phyloP scores from a whole-genome alignment of 2,113 vertebrate species.

The Taurulus bubalis region DNA sequence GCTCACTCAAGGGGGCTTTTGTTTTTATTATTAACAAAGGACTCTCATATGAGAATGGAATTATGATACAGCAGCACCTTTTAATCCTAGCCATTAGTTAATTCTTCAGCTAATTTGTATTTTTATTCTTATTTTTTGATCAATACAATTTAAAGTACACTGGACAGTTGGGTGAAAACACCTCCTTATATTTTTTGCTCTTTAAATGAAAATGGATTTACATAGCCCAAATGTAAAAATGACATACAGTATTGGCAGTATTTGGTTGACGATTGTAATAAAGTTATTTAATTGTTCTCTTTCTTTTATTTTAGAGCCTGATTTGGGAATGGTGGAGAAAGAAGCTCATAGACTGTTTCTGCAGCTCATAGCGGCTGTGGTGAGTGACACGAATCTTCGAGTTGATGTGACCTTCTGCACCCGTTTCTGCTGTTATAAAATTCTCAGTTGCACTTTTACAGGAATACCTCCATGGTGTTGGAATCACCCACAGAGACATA shows the following conservation, averaged over 20 bases:
- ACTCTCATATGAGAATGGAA: not conserved
- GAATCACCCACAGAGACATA: constrained; percentile 97
- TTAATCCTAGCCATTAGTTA: not conserved
- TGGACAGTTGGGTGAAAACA: not conserved
- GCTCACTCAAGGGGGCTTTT: not conserved
- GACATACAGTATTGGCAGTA: not conserved
- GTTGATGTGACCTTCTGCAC: not conserved
- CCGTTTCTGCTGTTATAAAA: not conserved
- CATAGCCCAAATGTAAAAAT: not conserved
- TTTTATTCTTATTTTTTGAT: not conserved
- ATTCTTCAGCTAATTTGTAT: not conserved
- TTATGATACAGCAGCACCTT: not conserved
- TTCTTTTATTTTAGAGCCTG: constrained; percentile 85
- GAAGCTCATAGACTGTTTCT: constrained; percentile 95
- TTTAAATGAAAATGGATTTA: not conserved
- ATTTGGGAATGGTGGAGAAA: constrained; percentile 94
- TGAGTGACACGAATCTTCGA: constrained; percentile 75
- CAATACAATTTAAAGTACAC: not conserved
- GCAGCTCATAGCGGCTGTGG: constrained; percentile 95
- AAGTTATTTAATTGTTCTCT: not conserved
- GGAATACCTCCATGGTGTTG: constrained; percentile 93
- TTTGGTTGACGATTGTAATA: not conserved
- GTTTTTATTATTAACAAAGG: not conserved
- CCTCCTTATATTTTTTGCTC: not conserved
- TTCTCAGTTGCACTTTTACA: constrained; percentile 54